Evolutionary conservation across 1,140 invertebrate genomes (phyloP).

Genomic region (Bombus polaris): DNA sequence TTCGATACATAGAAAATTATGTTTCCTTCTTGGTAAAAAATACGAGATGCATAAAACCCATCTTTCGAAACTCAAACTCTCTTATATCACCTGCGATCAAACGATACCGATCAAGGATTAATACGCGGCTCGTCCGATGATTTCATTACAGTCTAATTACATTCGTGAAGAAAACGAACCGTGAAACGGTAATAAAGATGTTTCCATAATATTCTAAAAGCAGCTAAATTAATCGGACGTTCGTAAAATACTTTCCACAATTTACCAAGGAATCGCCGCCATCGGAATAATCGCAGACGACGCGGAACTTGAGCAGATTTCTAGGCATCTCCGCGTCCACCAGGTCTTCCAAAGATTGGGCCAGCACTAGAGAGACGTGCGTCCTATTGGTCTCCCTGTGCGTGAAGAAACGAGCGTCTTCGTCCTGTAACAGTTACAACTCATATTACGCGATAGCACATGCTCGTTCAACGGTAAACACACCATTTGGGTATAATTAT

Average conservation of each 20-base stretch:
- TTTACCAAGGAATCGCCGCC: conserved; percentile 79
- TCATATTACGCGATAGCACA: conserved; percentile 1
- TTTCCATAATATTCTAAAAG: neutral
- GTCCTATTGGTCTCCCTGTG: conserved; percentile 88
- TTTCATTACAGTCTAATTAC: neutral
- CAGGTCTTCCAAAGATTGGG: conserved; percentile 89
- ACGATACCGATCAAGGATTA: too few relatives aligned
- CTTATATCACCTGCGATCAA: neutral
- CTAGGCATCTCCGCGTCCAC: conserved; percentile 91
- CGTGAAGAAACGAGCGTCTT: conserved; percentile 88
- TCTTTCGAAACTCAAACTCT: neutral
- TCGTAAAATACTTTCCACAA: conserved; percentile 29
- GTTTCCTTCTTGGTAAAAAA: neutral
- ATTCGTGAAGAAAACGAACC: neutral
- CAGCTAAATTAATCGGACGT: too few relatives aligned
- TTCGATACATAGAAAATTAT: neutral
- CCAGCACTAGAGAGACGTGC: conserved; percentile 88
- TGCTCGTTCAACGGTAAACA: conserved; percentile 38
- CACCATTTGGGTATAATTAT: neutral
- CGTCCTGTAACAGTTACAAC: conserved; percentile 79
- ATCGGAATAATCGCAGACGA: conserved; percentile 83
- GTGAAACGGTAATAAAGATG: neutral
- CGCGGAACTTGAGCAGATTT: conserved; percentile 92
- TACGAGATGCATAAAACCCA: too few relatives aligned
- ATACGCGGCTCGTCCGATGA: neutral